Evolutionary conservation across 2,113 vertebrate genomes (phyloP).

Genomic region (Empidonax alnorum): DNA sequence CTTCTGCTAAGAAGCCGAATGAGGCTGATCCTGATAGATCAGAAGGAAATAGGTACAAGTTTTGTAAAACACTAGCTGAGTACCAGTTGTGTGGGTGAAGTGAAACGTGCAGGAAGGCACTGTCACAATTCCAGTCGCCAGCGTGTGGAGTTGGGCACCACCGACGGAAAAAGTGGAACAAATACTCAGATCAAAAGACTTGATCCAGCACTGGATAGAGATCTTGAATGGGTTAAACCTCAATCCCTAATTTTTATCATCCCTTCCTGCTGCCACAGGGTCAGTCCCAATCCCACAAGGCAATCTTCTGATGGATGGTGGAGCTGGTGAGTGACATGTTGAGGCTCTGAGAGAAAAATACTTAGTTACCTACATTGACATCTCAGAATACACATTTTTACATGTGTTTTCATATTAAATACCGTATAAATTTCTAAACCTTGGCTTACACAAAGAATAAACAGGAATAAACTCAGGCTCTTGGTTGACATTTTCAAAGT

Average conservation of each 20-base stretch:
- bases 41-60: background rate
- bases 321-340: background rate
- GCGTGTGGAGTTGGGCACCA: rapidly evolving
- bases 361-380: background rate
- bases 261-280: background rate
- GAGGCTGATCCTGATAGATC: background rate
- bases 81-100: background rate
- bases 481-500: background rate
- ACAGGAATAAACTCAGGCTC: background rate
- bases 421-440: background rate
- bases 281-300: background rate
- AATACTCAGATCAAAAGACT: background rate
- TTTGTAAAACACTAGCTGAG: background rate
- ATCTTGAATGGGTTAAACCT: background rate
- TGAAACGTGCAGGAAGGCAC: background rate
- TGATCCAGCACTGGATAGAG: background rate
- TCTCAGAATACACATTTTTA: background rate
- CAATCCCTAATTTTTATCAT: background rate
- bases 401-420: background rate
- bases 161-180: background rate
- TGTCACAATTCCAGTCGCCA: background rate
- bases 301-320: background rate
- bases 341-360: background rate
- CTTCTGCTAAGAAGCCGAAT: background rate
- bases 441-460: background rate